These are phyloP conservation scores for Disparrhopalites patrizii DNA, from an alignment of 2,888 invertebrate genomes.

Conservation along the genomic window DNA sequence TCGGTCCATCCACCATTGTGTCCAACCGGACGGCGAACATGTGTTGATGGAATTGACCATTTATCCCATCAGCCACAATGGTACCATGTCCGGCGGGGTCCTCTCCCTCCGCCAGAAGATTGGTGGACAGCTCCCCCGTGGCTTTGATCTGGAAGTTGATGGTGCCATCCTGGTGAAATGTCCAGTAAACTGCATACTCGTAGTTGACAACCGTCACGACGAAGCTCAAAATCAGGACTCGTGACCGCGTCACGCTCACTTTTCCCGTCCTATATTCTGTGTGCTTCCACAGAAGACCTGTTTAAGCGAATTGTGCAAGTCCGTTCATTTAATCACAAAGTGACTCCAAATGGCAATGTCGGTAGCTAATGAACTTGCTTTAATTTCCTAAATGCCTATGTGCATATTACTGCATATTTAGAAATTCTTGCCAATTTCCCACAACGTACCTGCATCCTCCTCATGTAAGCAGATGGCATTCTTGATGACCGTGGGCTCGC, in stretches of 20 bases:
- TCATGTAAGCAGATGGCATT: slow-evolving; percentile 45
- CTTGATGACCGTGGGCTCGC: slow-evolving; percentile 33
- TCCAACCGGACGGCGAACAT: slow-evolving; percentile 41
- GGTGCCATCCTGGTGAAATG: slow-evolving; percentile 40
- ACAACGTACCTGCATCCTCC: slow-evolving; percentile 36
- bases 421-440: too few species aligned
- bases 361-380: not conserved
- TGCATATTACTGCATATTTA: not conserved
- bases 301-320: too few species aligned
- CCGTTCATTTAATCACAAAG: too few species aligned
- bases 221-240: slow-evolving; percentile 39
- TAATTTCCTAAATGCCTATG: too few species aligned
- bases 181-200: slow-evolving; percentile 44
- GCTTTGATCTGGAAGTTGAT: slow-evolving; percentile 45
- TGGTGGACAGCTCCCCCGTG: slow-evolving; percentile 39
- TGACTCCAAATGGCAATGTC: not conserved
- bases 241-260: slow-evolving; percentile 33
- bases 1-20: slow-evolving; percentile 40
- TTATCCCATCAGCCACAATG: slow-evolving; percentile 26
- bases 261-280: slow-evolving; percentile 44
- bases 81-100: slow-evolving; percentile 16
- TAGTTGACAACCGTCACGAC: slow-evolving; percentile 45
- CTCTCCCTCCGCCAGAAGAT: not conserved
- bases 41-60: slow-evolving; percentile 46
- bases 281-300: slow-evolving; percentile 42